These are phyloP conservation scores for Coleophora flavipennella DNA, from an alignment of 2,888 invertebrate genomes.

Conservation along the genomic window DNA sequence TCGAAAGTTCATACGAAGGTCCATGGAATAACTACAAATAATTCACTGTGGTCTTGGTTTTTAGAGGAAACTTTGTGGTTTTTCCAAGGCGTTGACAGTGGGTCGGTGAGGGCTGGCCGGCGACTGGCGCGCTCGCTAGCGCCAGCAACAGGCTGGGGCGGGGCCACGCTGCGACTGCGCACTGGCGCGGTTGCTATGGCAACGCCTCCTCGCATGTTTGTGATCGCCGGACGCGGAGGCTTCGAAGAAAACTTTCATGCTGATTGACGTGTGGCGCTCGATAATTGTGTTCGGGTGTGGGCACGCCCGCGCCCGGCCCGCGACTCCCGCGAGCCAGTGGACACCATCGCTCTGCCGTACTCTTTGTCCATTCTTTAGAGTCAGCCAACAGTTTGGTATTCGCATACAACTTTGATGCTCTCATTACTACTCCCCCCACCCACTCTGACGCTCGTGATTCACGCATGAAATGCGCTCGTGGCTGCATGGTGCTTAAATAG, in stretches of 20 bases:
- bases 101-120: conserved; percentile 33
- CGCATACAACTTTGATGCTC: no score
- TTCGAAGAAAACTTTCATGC: conserved; percentile 36
- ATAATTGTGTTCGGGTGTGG: conserved; percentile 38
- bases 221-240: conserved; percentile 29
- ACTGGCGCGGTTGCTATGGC: conserved; percentile 51
- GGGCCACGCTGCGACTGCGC: conserved; percentile 57
- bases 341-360: no score
- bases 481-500: not conserved
- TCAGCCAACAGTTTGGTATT: no score
- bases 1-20: conserved; percentile 23
- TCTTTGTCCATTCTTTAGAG: no score
- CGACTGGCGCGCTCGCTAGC: conserved; percentile 51
- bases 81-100: conserved; percentile 29
- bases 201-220: conserved; percentile 63
- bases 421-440: no score
- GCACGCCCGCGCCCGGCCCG: conserved; percentile 1
- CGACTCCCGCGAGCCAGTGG: no score
- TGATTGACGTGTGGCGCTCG: conserved; percentile 45
- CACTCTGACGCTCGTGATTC: no score
- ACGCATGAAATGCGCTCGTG: no score
- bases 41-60: conserved; percentile 8
- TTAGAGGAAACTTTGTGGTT: conserved; percentile 7
- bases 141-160: conserved; percentile 67
- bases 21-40: conserved; percentile 21